Conservation (phyloP, 2,797 vertebrate genomes). For the Picus viridis region DNA sequence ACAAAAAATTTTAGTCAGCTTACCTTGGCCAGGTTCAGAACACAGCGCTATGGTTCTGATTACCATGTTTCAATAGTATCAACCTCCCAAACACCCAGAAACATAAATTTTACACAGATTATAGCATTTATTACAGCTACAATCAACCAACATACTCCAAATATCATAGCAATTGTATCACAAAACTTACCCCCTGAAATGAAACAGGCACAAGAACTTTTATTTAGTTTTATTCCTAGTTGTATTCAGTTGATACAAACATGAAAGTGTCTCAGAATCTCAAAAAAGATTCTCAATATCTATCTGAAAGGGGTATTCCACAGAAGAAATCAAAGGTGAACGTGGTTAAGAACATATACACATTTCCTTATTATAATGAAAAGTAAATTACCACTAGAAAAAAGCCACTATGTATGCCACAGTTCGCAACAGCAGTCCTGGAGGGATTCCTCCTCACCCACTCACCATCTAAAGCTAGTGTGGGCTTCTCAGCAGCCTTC, state of each 20-base stretch:
- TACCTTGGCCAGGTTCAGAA: neutral
- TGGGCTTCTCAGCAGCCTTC: too few species aligned
- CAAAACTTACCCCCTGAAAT: neutral
- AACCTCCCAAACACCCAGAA: neutral
- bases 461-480: too few species aligned
- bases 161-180: neutral
- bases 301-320: neutral
- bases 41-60: neutral
- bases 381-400: neutral
- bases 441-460: too few species aligned
- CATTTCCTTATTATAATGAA: neutral
- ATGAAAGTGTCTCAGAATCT: neutral
- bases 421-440: neutral
- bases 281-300: neutral
- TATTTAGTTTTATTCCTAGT: neutral
- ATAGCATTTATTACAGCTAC: neutral
- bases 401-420: rapidly evolving
- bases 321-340: neutral
- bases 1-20: neutral
- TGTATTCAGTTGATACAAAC: neutral
- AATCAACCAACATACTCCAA: neutral
- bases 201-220: neutral
- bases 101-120: neutral
- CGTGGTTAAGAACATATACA: neutral
- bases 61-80: neutral